These are phyloP conservation scores for Bubo bubo DNA, from an alignment of 2,113 vertebrate genomes.

Conservation along the genomic window DNA sequence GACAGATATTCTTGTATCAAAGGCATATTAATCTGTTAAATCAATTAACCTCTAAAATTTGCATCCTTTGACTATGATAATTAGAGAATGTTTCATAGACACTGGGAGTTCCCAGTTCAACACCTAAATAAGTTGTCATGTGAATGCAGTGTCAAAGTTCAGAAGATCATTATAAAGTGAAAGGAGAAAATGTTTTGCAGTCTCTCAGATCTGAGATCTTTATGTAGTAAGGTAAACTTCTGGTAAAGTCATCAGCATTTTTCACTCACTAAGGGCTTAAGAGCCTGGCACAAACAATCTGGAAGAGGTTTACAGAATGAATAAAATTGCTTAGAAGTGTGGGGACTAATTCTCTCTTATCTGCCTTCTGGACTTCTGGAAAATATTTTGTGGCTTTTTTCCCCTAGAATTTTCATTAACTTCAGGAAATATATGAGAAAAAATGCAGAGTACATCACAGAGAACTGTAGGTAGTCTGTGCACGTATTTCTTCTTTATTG, in stretches of 20 bases:
- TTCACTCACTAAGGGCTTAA: neutral
- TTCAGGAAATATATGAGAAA: neutral
- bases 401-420: neutral
- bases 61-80: neutral
- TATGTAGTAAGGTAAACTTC: neutral
- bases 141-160: neutral
- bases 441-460: neutral
- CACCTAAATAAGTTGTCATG: neutral
- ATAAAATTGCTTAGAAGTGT: neutral
- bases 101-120: neutral
- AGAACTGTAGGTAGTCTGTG: neutral
- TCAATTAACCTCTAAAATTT: conserved; percentile 14
- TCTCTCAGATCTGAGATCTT: neutral
- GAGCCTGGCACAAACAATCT: neutral
- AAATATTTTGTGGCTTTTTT: neutral
- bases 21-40: neutral
- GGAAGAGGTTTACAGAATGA: neutral
- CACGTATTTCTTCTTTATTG: neutral
- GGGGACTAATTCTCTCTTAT: neutral
- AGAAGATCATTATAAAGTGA: neutral
- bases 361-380: neutral
- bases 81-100: neutral
- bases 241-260: neutral
- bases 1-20: neutral
- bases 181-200: neutral